A percentile compares a stretch with the other conserved stretches of the same genome.
phyloP scores from a whole-genome alignment of 2,113 vertebrate genomes.

The Hemiscyllium ocellatum region DNA sequence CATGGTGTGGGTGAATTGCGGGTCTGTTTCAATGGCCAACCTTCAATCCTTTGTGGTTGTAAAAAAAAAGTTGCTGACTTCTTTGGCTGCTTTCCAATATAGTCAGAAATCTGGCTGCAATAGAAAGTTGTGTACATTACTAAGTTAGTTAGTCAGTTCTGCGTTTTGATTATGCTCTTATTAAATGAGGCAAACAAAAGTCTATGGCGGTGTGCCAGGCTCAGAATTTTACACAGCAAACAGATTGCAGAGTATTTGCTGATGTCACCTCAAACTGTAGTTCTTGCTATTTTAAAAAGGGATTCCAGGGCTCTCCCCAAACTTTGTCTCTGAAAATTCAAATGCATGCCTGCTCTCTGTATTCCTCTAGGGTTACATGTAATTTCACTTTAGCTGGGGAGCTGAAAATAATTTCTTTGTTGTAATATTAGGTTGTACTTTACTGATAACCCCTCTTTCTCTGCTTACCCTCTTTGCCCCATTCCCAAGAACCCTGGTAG shows the following conservation, averaged over 20 bases:
- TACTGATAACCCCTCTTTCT: background rate
- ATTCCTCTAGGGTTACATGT: background rate
- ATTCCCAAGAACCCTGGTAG: background rate
- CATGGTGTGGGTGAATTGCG: background rate
- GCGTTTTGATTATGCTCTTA: background rate
- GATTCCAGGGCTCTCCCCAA: background rate
- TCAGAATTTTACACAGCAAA: background rate
- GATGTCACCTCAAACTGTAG: background rate
- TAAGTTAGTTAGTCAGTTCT: conserved; percentile 14
- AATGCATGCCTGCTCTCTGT: background rate
- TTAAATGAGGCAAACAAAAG: conserved; percentile 7
- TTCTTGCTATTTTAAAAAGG: conserved; percentile 25
- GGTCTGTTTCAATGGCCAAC: background rate
- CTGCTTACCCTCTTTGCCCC: background rate
- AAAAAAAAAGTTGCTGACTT: background rate
- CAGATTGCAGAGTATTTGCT: conserved; percentile 27
- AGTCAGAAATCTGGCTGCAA: background rate
- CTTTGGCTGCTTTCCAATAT: background rate
- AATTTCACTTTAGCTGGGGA: background rate
- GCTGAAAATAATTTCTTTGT: background rate
- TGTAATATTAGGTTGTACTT: background rate
- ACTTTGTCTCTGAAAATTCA: background rate
- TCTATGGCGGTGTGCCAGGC: background rate
- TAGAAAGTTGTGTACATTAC: conserved; percentile 13
- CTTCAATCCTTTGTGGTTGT: background rate